phyloP scores from a whole-genome alignment of 2,113 vertebrate species.

The Helogale parvula region DNA sequence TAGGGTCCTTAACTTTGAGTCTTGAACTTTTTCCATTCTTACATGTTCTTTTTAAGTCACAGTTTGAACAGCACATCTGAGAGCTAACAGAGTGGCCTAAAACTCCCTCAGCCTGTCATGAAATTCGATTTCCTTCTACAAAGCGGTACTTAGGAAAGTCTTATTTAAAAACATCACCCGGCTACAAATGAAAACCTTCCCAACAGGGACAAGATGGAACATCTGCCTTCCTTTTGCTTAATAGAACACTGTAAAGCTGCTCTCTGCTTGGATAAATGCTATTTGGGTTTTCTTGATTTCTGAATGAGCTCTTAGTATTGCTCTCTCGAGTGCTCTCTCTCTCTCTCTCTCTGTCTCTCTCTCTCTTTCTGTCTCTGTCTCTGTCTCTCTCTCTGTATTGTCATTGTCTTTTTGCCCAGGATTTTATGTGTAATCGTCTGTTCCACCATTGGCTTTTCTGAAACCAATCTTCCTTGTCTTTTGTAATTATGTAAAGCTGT shows the following conservation, averaged over 20 bases:
- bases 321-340: conserved; percentile 43
- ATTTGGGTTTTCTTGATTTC: conserved; percentile 59
- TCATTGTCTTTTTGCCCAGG: conserved; percentile 65
- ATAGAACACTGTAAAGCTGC: conserved; percentile 45
- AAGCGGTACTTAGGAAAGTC: conserved; percentile 38
- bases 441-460: conserved; percentile 68
- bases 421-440: conserved; percentile 68
- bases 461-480: conserved; percentile 77
- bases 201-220: conserved; percentile 56
- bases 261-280: conserved; percentile 65
- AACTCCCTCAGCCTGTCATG: not conserved
- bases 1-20: not conserved
- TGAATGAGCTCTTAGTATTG: conserved; percentile 61
- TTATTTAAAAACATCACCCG: conserved; percentile 71
- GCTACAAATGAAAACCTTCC: conserved; percentile 64
- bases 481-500: conserved; percentile 76
- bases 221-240: conserved; percentile 68
- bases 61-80: conserved; percentile 43
- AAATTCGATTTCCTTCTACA: conserved; percentile 52
- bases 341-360: not conserved
- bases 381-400: not conserved
- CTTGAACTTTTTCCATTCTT: conserved; percentile 25
- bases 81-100: not conserved
- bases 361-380: not conserved
- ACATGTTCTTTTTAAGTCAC: conserved; percentile 33